Percentiles rank a stretch among this genome's conserved stretches.
These are phyloP conservation scores for Stenchaetothrips biformis DNA, from an alignment of 2,888 invertebrate genomes.

Conservation along the genomic window DNA sequence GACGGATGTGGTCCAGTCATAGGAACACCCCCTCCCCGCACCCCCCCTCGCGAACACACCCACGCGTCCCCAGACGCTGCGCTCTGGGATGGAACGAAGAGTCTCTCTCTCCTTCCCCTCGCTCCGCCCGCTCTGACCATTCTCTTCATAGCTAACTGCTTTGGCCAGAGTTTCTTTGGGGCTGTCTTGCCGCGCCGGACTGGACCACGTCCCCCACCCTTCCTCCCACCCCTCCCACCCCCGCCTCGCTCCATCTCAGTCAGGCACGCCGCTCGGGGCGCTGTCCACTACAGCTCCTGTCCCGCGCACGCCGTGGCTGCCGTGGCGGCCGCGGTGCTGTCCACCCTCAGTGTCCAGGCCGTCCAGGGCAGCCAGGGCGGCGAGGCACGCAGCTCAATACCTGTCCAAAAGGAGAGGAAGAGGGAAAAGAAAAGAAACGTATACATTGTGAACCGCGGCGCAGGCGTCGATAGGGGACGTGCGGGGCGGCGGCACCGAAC, in stretches of 20 bases:
- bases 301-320: not conserved
- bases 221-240: not conserved
- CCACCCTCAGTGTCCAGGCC: not conserved
- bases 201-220: not conserved
- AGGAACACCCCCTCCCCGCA: not conserved
- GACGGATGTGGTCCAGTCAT: conserved; percentile 22
- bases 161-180: conserved; percentile 24
- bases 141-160: conserved; percentile 24
- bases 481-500: not conserved
- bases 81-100: not conserved
- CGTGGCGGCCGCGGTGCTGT: too few species aligned
- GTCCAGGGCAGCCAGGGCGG: not conserved
- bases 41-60: not conserved
- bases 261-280: not conserved
- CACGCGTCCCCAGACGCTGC: conserved; percentile 10
- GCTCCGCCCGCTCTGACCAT: not conserved
- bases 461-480: not conserved
- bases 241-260: conserved; percentile 3
- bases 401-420: not conserved
- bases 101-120: not conserved
- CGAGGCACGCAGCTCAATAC: not conserved
- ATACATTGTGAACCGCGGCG: not conserved
- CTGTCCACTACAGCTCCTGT: too few species aligned
- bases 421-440: not conserved
- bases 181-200: conserved; percentile 7